These are phyloP conservation scores for Gymnocheta viridis DNA, from an alignment of 2,888 invertebrate genomes.

Conservation along the genomic window DNA sequence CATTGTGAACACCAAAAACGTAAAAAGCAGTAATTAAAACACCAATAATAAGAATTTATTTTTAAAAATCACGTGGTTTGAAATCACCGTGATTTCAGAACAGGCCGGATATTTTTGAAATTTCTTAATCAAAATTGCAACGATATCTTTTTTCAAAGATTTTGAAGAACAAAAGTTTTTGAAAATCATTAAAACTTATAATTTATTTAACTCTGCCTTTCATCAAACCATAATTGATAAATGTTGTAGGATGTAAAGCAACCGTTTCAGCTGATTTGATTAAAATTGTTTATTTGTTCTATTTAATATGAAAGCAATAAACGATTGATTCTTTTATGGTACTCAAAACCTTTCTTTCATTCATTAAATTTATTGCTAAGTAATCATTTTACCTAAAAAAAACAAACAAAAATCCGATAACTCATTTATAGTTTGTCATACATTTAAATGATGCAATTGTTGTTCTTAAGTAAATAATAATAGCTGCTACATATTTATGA, in stretches of 20 bases:
- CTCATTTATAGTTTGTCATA: not conserved
- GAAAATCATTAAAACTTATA: not conserved
- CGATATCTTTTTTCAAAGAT: too few species aligned
- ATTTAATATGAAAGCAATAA: not conserved
- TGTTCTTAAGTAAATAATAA: not conserved
- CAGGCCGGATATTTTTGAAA: too few species aligned
- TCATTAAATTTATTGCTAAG: not conserved
- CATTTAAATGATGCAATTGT: not conserved
- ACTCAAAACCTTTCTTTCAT: too few species aligned
- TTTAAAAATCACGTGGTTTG: too few species aligned
- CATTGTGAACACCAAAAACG: too few species aligned
- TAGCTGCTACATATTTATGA: not conserved
- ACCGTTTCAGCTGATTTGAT: not conserved
- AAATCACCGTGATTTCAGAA: too few species aligned
- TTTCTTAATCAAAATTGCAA: too few species aligned
- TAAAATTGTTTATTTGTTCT: not conserved
- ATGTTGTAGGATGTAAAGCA: not conserved
- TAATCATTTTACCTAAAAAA: not conserved
- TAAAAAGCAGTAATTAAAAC: too few species aligned
- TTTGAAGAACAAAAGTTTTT: too few species aligned
- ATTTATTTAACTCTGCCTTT: not conserved
- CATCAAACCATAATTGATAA: not conserved
- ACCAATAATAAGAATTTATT: too few species aligned
- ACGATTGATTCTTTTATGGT: not conserved
- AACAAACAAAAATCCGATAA: constrained; percentile 3